Evolutionary conservation across 1,140 invertebrate species (phyloP).

Genomic region (Drosophila kohkoa): DNA sequence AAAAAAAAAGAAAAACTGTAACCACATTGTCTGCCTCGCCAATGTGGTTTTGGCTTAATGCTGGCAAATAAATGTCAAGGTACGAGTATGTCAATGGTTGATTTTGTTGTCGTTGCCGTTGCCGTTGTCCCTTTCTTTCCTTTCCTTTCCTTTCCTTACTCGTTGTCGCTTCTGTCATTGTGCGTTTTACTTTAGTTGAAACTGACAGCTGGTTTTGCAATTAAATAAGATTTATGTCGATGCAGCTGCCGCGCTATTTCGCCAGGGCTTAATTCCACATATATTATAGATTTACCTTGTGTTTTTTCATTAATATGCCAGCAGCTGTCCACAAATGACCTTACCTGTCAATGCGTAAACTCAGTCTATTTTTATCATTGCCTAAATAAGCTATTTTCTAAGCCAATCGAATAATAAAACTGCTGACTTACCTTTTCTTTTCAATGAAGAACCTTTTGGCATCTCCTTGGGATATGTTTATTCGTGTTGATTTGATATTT

Average conservation of each 20-base stretch:
- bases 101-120: slow-evolving; percentile 28
- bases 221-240: slow-evolving; percentile 79
- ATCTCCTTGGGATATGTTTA: not conserved
- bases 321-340: slow-evolving; percentile 36
- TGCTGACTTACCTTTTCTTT: slow-evolving; percentile 17
- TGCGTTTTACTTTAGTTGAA: slow-evolving; percentile 61
- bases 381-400: slow-evolving; percentile 26
- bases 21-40: slow-evolving; percentile 32
- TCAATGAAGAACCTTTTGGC: not conserved
- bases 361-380: not conserved
- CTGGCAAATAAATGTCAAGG: slow-evolving; percentile 75
- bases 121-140: not conserved
- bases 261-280: slow-evolving; percentile 28
- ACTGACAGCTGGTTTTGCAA: slow-evolving; percentile 80
- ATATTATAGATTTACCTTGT: slow-evolving; percentile 30
- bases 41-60: slow-evolving; percentile 19
- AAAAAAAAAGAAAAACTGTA: not conserved
- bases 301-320: slow-evolving; percentile 41
- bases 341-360: slow-evolving; percentile 47
- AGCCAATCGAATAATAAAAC: slow-evolving; percentile 2
- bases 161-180: slow-evolving; percentile 18
- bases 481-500: too few relatives aligned
- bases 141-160: not conserved
- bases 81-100: slow-evolving; percentile 52
- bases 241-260: slow-evolving; percentile 34